Percentiles rank a stretch among this genome's conserved stretches.
phyloP scores from a whole-genome alignment of 2,797 vertebrate genomes.

The Hirundo rustica region DNA sequence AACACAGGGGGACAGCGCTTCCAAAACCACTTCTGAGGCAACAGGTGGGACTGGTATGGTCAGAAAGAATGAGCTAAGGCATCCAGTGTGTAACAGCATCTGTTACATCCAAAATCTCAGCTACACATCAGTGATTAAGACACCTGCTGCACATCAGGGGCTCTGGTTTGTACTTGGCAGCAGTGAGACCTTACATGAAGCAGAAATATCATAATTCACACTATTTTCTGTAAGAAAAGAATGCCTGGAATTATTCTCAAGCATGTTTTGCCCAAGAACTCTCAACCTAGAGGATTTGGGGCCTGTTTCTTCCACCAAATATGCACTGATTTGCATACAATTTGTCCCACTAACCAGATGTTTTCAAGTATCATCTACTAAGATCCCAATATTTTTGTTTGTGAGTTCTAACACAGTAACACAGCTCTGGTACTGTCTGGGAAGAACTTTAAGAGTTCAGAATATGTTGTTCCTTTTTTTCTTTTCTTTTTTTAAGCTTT shows the following conservation, averaged over 20 bases:
- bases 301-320: neutral
- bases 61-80: neutral
- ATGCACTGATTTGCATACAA: neutral
- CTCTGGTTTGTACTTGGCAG: neutral
- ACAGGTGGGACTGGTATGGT: neutral
- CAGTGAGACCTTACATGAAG: neutral
- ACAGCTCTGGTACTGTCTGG: neutral
- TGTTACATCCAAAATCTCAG: neutral
- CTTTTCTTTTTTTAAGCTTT: neutral
- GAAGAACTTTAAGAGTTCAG: neutral
- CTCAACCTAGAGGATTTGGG: neutral
- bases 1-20: neutral
- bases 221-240: neutral
- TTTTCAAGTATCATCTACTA: neutral
- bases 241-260: neutral
- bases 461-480: neutral
- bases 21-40: neutral
- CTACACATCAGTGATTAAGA: neutral
- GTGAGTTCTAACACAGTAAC: neutral
- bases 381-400: neutral
- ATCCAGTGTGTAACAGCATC: neutral
- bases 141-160: rapidly evolving
- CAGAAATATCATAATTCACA: neutral
- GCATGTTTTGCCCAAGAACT: neutral
- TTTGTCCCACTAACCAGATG: neutral